A percentile compares a stretch with the other conserved stretches of the same genome.
Evolutionary conservation across 53 echinoderm and acorn worm genomes (phyloP).

Genomic region (Hippasteria phrygiana): DNA sequence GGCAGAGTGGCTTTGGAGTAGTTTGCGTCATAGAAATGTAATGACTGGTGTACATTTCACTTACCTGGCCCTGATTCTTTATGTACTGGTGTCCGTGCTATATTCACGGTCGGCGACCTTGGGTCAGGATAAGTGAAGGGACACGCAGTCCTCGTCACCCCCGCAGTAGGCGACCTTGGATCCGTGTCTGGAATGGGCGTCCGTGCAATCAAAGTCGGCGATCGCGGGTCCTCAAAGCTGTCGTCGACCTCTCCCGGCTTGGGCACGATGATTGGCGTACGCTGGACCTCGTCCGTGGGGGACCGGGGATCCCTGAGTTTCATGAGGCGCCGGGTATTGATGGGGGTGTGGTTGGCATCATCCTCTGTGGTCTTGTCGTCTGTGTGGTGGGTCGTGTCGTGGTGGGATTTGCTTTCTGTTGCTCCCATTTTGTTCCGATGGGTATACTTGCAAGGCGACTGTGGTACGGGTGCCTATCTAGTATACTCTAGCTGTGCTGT

Average conservation of each 20-base stretch:
- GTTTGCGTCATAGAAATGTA: no score
- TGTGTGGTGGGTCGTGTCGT: constrained; percentile 35
- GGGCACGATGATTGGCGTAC: constrained; percentile 82
- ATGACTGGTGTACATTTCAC: no score
- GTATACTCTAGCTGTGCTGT: neutral
- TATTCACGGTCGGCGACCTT: constrained; percentile 79
- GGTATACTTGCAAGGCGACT: neutral
- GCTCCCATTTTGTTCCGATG: constrained; percentile 82
- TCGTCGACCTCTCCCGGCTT: constrained; percentile 42
- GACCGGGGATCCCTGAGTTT: constrained; percentile 88
- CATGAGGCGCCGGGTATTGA: constrained; percentile 66
- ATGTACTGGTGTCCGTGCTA: constrained; percentile 85
- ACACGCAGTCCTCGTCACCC: constrained; percentile 74
- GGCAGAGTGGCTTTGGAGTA: no score
- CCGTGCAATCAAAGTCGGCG: constrained; percentile 79
- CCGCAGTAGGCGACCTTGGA: constrained; percentile 90
- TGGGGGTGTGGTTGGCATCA: constrained; percentile 70
- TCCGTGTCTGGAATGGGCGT: constrained; percentile 84
- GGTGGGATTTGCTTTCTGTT: constrained; percentile 71
- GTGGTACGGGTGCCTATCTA: neutral
- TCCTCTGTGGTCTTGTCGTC: constrained; percentile 14
- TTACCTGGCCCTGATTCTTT: constrained; percentile 60
- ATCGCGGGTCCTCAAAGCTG: constrained; percentile 80
- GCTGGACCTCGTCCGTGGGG: constrained; percentile 77
- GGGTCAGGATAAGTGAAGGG: constrained; percentile 80